phyloP scores from a whole-genome alignment of 2,113 vertebrate genomes.

The Sus scrofa region DNA sequence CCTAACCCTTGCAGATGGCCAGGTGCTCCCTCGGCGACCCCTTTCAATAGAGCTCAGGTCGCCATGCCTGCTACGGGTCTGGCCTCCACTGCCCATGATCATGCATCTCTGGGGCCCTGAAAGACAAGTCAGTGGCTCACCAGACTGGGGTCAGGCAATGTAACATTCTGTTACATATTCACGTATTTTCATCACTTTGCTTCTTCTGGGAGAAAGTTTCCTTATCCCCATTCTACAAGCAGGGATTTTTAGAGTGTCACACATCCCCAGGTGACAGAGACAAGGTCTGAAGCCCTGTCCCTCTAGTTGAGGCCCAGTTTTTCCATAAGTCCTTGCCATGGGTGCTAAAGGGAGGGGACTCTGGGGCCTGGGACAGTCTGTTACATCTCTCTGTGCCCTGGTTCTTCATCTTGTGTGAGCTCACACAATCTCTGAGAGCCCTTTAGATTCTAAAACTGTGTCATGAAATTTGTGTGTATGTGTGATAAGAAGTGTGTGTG shows the following conservation, averaged over 20 bases:
- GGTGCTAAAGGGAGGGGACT: not conserved
- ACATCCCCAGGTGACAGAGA: not conserved
- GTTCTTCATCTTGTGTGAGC: not conserved
- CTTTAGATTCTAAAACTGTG: not conserved
- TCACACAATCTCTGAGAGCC: not conserved
- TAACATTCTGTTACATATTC: not conserved
- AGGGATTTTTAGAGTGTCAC: not conserved
- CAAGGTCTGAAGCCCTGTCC: not conserved
- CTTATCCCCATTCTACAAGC: not conserved
- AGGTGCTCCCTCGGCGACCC: not conserved
- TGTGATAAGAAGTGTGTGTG: too few species aligned
- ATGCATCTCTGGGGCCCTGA: rapidly evolving
- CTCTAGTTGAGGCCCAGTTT: not conserved
- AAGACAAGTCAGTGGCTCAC: not conserved
- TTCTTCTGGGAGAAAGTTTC: not conserved
- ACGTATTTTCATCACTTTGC: not conserved
- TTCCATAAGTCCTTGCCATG: not conserved
- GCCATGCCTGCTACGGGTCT: rapidly evolving
- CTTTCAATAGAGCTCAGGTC: too few species aligned
- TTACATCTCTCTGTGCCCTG: not conserved
- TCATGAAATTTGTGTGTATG: not conserved
- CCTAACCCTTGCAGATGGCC: not conserved
- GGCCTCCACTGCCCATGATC: not conserved
- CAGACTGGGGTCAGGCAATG: not conserved
- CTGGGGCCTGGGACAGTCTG: too few species aligned